These are phyloP conservation scores for Girardinus metallicus DNA, from an alignment of 2,797 vertebrate species.

Conservation along the genomic window DNA sequence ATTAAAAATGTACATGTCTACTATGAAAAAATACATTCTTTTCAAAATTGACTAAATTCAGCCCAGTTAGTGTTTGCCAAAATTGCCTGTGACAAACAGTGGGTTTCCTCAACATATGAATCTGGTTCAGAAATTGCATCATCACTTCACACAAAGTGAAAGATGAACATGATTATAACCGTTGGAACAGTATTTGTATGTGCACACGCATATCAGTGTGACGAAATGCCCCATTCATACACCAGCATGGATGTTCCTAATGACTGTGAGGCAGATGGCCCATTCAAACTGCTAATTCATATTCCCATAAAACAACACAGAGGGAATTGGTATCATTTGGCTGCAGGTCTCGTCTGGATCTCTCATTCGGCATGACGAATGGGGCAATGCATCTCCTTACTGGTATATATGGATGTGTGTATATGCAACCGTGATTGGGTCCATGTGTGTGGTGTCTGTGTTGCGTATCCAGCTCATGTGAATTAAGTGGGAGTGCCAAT, in stretches of 20 bases:
- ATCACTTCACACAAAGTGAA: slow-evolving; percentile 39
- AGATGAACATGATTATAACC: slow-evolving; percentile 51
- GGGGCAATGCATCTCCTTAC: slow-evolving; percentile 23
- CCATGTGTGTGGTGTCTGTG: slow-evolving; percentile 38
- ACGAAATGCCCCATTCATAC: slow-evolving; percentile 66
- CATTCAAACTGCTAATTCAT: slow-evolving; percentile 81
- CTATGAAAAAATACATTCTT: slow-evolving; percentile 9
- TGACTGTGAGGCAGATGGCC: slow-evolving; percentile 79
- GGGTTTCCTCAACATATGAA: slow-evolving; percentile 35
- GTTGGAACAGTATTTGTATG: slow-evolving; percentile 33
- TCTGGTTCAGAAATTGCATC: slow-evolving; percentile 48
- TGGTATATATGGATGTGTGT: slow-evolving; percentile 1
- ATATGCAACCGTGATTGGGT: slow-evolving; percentile 9
- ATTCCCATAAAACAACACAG: slow-evolving; percentile 78
- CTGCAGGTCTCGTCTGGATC: slow-evolving; percentile 60
- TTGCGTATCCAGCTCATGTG: slow-evolving; percentile 50
- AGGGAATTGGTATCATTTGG: slow-evolving; percentile 76
- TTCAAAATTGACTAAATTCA: slow-evolving; percentile 39
- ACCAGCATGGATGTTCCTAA: slow-evolving; percentile 69
- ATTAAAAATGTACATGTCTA: slow-evolving; percentile 3
- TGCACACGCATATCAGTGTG: slow-evolving; percentile 44
- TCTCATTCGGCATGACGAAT: slow-evolving; percentile 69
- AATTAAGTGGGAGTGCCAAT: slow-evolving; percentile 60
- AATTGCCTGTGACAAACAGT: slow-evolving; percentile 26
- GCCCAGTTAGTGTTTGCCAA: slow-evolving; percentile 28